phyloP scores from a whole-genome alignment of 2,888 invertebrate genomes.

The Nomada flava region DNA sequence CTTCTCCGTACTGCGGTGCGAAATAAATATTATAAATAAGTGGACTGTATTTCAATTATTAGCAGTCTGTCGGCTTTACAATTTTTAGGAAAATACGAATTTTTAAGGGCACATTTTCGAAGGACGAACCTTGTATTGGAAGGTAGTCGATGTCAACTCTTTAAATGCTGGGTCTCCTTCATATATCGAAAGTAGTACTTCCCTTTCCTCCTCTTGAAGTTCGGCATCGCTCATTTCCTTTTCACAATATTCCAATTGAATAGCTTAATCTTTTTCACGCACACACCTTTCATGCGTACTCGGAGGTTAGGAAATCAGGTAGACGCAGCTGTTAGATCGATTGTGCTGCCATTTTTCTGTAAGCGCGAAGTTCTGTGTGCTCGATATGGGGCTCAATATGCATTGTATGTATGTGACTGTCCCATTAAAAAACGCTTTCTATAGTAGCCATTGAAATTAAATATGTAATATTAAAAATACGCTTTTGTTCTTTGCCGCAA shows the following conservation, averaged over 20 bases:
- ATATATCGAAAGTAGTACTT: conserved; percentile 96
- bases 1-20: conserved; percentile 90
- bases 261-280: neutral
- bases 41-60: neutral
- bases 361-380: too few relatives aligned
- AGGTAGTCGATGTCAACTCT: conserved; percentile 90
- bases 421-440: too few relatives aligned
- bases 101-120: conserved; percentile 37
- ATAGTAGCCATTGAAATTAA: too few relatives aligned
- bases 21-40: conserved; percentile 18
- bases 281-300: conserved; percentile 43
- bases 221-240: conserved; percentile 87
- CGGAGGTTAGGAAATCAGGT: conserved; percentile 45
- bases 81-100: neutral
- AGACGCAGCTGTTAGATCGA: conserved; percentile 27
- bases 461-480: too few relatives aligned
- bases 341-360: conserved; percentile 21
- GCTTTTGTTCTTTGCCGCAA: too few relatives aligned
- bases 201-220: conserved; percentile 94
- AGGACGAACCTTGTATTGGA: conserved; percentile 94
- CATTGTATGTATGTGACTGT: too few relatives aligned
- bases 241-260: conserved; percentile 11
- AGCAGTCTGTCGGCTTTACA: neutral
- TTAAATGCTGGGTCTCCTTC: conserved; percentile 96
- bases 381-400: too few relatives aligned